A percentile compares a stretch with the other conserved stretches of the same genome.
These are phyloP conservation scores for Microplitis manilae DNA, from an alignment of 2,888 invertebrate genomes.

Conservation along the genomic window DNA sequence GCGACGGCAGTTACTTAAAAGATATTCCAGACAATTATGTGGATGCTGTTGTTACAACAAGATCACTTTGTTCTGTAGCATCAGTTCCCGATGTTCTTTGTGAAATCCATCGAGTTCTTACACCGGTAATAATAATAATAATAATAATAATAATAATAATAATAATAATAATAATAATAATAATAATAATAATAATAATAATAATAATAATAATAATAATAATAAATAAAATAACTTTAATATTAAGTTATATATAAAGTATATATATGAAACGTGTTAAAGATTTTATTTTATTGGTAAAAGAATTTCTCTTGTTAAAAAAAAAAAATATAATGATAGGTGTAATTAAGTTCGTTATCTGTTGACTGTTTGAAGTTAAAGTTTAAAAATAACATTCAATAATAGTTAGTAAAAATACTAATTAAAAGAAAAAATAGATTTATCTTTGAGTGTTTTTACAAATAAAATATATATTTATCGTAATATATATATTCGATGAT, in stretches of 20 bases:
- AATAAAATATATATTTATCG: too few relatives aligned
- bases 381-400: neutral
- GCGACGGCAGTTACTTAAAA: conserved; percentile 62
- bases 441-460: too few relatives aligned
- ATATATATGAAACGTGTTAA: neutral
- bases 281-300: neutral
- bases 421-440: neutral
- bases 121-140: conserved; percentile 56
- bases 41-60: conserved; percentile 64
- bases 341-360: neutral
- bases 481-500: too few relatives aligned
- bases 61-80: conserved; percentile 62
- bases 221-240: neutral
- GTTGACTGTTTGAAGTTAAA: neutral
- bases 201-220: neutral
- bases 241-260: too few relatives aligned
- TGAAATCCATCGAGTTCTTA: conserved; percentile 63
- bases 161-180: neutral
- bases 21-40: conserved; percentile 57
- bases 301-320: neutral
- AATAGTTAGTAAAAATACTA: neutral
- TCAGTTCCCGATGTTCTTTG: conserved; percentile 57
- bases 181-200: conserved; percentile 45
- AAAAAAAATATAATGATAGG: neutral
- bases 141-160: too few relatives aligned